A percentile compares a stretch with the other conserved stretches of the same genome.
Evolutionary conservation across 1,140 invertebrate species (phyloP).

Genomic region (Anthonomus grandis): DNA sequence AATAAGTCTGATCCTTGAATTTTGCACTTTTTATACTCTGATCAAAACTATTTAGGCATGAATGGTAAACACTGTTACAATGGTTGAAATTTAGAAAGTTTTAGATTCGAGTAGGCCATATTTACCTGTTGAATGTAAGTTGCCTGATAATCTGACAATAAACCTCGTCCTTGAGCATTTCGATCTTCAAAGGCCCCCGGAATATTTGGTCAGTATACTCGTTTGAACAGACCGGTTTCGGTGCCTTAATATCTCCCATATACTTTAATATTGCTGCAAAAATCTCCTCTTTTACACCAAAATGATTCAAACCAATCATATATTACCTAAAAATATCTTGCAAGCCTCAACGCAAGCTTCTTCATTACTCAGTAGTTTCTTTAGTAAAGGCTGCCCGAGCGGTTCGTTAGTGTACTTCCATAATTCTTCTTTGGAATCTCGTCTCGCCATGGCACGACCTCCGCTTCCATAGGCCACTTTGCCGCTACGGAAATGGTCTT

Average conservation of each 20-base stretch:
- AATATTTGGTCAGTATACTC: conserved; percentile 91
- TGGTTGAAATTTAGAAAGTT: not conserved
- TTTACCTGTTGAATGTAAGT: conserved; percentile 72
- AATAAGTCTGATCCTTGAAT: no score
- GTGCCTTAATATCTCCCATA: conserved; percentile 89
- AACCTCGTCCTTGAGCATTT: conserved; percentile 82
- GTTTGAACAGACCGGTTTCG: conserved; percentile 61
- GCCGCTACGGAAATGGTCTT: conserved; percentile 72
- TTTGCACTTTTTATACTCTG: not conserved
- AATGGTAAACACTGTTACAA: not conserved
- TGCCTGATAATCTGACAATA: conserved; percentile 96
- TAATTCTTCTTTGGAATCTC: conserved; percentile 60
- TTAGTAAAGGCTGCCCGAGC: conserved; percentile 80
- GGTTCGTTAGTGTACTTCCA: conserved; percentile 84
- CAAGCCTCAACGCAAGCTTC: conserved; percentile 69
- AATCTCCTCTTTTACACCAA: not conserved
- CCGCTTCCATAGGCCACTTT: conserved; percentile 56
- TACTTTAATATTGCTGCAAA: conserved; percentile 84
- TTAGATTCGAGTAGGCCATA: not conserved
- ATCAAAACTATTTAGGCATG: not conserved
- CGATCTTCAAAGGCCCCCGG: conserved; percentile 69
- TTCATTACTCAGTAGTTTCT: conserved; percentile 74
- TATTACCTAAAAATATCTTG: conserved; percentile 30
- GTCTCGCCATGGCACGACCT: conserved; percentile 59
- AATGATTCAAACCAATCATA: not conserved